Conservation (phyloP, 2,888 invertebrate genomes). For the Perdita meconis region DNA sequence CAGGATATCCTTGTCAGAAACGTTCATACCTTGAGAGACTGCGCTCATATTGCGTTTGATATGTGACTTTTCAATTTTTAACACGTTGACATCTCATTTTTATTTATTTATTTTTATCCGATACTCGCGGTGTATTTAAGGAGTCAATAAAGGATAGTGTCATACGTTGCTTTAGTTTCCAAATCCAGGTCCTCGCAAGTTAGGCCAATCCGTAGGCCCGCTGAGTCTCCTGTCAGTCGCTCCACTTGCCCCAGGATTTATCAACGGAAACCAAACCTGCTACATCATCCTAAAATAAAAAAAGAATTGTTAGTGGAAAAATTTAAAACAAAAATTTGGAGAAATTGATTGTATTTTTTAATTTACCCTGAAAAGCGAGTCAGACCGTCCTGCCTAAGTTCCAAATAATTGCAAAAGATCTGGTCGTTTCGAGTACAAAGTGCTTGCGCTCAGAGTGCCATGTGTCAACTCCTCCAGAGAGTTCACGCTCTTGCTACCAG, state of each 20-base stretch:
- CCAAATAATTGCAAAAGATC: conserved; percentile 89
- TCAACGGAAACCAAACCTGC: conserved; percentile 83
- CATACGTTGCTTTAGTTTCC: too few relatives aligned
- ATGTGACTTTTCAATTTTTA: too few relatives aligned
- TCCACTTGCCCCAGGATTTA: conserved; percentile 75
- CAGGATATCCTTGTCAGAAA: not conserved
- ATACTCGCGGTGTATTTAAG: too few relatives aligned
- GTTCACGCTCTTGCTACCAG: conserved; percentile 84
- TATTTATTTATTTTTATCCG: too few relatives aligned
- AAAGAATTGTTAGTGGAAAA: not conserved
- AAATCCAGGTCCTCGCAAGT: not conserved
- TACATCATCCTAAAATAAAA: conserved; percentile 84
- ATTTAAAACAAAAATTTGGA: not conserved
- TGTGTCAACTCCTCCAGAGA: conserved; percentile 88
- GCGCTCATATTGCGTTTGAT: not conserved
- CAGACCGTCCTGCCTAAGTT: conserved; percentile 84
- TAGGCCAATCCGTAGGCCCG: conserved; percentile 45
- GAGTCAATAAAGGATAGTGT: too few relatives aligned
- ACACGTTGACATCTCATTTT: too few relatives aligned
- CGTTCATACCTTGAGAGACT: conserved; percentile 26
- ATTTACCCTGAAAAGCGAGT: conserved; percentile 86
- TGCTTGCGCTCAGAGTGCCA: conserved; percentile 87
- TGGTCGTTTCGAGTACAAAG: conserved; percentile 85
- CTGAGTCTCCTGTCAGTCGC: conserved; percentile 71
- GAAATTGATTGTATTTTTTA: not conserved